phyloP scores from a whole-genome alignment of 2,113 vertebrate genomes.

The Anas platyrhynchos region DNA sequence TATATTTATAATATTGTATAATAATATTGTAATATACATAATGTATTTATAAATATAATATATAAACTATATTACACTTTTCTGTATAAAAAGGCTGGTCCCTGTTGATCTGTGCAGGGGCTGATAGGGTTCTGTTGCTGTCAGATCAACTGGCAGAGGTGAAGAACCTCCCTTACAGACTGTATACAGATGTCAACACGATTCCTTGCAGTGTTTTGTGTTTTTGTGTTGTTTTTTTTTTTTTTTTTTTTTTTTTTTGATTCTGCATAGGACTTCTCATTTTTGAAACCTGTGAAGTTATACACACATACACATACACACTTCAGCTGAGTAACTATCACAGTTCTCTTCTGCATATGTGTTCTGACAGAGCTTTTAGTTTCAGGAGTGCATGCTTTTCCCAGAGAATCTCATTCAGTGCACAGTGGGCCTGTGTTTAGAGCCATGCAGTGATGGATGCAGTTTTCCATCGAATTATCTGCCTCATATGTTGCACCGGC shows the following conservation, averaged over 20 bases:
- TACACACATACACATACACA: neutral
- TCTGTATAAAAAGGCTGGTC: neutral
- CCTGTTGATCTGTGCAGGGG: neutral
- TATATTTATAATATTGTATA: too few species aligned
- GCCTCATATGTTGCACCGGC: neutral
- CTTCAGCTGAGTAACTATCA: neutral
- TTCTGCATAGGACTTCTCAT: neutral
- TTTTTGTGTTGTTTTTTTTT: too few species aligned
- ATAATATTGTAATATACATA: too few species aligned
- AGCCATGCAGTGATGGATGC: neutral
- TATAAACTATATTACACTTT: too few species aligned
- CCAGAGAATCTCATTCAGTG: neutral
- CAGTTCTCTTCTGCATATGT: neutral
- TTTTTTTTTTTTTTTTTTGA: neutral
- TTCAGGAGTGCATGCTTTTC: neutral
- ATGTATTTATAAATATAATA: too few species aligned
- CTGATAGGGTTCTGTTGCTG: neutral
- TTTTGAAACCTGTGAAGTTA: neutral
- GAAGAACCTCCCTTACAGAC: neutral
- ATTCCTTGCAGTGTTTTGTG: neutral
- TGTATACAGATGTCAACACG: neutral
- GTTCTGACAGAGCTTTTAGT: neutral
- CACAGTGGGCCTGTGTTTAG: neutral
- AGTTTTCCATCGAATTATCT: neutral
- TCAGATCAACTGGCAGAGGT: neutral